Evolutionary conservation across 2,888 invertebrate species (phyloP), one percentile per base, ranked within the genome.

Genomic region (Habrosyne pyritoides): DNA sequence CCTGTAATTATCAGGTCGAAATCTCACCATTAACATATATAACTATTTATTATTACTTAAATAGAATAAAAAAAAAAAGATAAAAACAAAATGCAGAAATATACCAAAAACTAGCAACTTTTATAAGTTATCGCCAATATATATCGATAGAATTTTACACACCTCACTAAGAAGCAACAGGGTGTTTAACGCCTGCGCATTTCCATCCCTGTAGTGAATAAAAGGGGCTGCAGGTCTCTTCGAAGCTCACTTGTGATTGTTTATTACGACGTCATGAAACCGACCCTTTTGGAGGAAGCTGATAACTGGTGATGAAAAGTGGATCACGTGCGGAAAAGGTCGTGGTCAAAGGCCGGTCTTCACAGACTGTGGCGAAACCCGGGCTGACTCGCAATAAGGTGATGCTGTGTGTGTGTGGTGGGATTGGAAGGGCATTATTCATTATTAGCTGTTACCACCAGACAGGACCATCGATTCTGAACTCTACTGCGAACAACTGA

Each of bases 131-230:
- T 47, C 61, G 76, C 84, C 85, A 86, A 85, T 61, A 73, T 12
- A 48, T 61, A 61, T 60, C 46, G 59, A 14, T 33, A 33, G 18
- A 26, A 7, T 4, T 47, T 51, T 36, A 8, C 42, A 18, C 48
- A 55, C 86, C 58, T 69, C 77, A 64, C 86, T 83, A 80, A 60
- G 91, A 91, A 90, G 91, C 91, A 91, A 91, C 91, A 91, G 91
- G 91, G 91, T 91, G 87, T 47, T 81, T 83, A 84, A 91, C 91
- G 91, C 91, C 84, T 91, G 91, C 91, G 91, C 91, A 90, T 77
- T 82, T 71, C 82, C 79, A 81, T 83, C 89, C 89, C 81, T 52
- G 61, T 53, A 63, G 61, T 61, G 73, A 66, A 86, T 90, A 91
- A 88, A 90, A 77, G 71, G 80, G 67, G 73, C 69, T 71, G 79